These are phyloP conservation scores for Frankliniella fusca DNA, from an alignment of 2,888 invertebrate species.

Conservation along the genomic window DNA sequence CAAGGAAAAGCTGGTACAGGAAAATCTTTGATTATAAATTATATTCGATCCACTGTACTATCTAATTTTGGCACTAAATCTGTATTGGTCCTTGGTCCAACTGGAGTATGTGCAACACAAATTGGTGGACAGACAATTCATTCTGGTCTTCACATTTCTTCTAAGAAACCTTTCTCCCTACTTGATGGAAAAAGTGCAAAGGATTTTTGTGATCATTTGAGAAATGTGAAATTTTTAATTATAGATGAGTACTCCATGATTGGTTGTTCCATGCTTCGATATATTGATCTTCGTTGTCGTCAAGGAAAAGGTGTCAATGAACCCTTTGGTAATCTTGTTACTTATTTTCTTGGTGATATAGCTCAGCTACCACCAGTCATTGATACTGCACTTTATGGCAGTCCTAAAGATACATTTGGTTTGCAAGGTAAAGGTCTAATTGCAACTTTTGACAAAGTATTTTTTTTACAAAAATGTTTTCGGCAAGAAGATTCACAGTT, in stretches of 20 bases:
- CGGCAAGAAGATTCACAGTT: not conserved
- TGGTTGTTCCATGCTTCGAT: not conserved
- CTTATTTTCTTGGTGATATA: not conserved
- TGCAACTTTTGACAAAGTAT: too few relatives aligned
- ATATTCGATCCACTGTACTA: not conserved
- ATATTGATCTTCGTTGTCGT: not conserved
- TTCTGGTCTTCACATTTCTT: not conserved
- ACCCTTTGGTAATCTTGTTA: not conserved
- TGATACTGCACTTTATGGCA: not conserved
- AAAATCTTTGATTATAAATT: not conserved
- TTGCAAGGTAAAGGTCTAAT: not conserved
- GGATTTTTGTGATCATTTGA: not conserved
- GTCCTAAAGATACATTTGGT: not conserved
- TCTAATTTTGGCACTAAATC: not conserved
- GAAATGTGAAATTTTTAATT: not conserved
- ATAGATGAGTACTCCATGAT: too few relatives aligned
- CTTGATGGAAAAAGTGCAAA: not conserved
- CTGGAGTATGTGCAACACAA: not conserved
- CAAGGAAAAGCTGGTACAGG: constrained; percentile 14
- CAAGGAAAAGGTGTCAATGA: not conserved
- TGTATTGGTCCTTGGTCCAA: not conserved
- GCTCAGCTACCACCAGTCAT: not conserved
- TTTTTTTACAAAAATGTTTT: not conserved
- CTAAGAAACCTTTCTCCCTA: not conserved
- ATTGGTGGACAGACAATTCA: not conserved